Conservation (phyloP, 1,140 invertebrate species). For the Mactra quadrangularis region DNA sequence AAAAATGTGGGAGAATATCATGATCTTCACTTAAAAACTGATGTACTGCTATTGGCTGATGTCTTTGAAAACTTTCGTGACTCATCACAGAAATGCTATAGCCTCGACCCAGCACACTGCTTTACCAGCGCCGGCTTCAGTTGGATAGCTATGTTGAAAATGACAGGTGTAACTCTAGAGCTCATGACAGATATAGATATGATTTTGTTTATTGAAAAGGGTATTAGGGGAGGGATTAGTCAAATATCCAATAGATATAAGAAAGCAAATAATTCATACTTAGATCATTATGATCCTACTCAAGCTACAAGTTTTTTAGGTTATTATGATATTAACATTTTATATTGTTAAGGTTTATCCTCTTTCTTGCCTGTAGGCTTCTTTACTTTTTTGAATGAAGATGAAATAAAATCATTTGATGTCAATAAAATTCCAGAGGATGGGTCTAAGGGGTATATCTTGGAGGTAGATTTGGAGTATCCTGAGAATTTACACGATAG, state of each 20-base stretch:
- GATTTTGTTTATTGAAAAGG: constrained; percentile 74
- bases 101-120: constrained; percentile 73
- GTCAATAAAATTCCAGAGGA: constrained; percentile 75
- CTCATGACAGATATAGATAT: constrained; percentile 64
- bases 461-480: constrained; percentile 83
- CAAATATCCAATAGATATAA: constrained; percentile 61
- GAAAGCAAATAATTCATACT: constrained; percentile 65
- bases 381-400: constrained; percentile 67
- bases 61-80: constrained; percentile 84
- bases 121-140: constrained; percentile 72
- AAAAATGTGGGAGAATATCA: constrained; percentile 80
- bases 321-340: constrained; percentile 32
- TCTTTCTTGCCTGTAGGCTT: constrained; percentile 41
- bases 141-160: constrained; percentile 70
- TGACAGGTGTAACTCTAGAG: constrained; percentile 66
- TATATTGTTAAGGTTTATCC: constrained; percentile 61
- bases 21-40: constrained; percentile 79
- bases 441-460: constrained; percentile 84
- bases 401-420: constrained; percentile 79
- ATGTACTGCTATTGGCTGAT: constrained; percentile 74
- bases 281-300: constrained; percentile 28
- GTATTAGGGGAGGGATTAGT: constrained; percentile 65
- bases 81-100: constrained; percentile 58
- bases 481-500: constrained; percentile 83
- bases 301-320: neutral